Percentiles rank a stretch among this genome's conserved stretches.
Evolutionary conservation across 2,797 vertebrate genomes (phyloP).

Genomic region (Falco rusticolus): DNA sequence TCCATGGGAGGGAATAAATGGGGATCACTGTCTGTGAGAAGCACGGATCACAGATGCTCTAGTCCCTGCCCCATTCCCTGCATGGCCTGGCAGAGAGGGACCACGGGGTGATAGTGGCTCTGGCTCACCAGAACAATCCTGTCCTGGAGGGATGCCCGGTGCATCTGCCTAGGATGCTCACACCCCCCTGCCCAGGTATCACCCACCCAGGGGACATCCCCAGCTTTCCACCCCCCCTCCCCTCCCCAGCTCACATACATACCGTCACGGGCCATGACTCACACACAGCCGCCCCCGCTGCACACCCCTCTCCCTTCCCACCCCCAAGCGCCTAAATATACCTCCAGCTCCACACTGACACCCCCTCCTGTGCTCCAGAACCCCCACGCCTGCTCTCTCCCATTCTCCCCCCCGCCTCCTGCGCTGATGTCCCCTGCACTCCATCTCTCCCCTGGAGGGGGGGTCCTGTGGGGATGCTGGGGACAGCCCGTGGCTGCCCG

Average conservation of each 20-base stretch:
- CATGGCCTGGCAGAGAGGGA: not conserved
- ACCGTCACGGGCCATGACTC: not conserved
- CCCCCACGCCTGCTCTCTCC: not conserved
- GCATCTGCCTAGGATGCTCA: not conserved
- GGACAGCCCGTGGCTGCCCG: rapidly evolving
- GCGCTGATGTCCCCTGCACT: rapidly evolving
- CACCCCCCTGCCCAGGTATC: not conserved
- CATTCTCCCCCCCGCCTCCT: not conserved
- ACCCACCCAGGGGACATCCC: not conserved
- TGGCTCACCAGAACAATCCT: not conserved
- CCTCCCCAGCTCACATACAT: rapidly evolving
- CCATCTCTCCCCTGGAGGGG: not conserved
- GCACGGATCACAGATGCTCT: not conserved
- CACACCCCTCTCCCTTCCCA: not conserved
- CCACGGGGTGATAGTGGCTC: too few relatives aligned
- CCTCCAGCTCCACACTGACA: not conserved
- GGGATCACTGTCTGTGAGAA: not conserved
- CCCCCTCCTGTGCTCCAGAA: not conserved
- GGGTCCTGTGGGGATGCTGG: rapidly evolving
- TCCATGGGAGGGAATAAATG: not conserved
- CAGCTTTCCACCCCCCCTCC: too few relatives aligned
- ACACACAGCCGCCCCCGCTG: not conserved
- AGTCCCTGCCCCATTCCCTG: not conserved
- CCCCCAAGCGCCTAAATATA: not conserved
- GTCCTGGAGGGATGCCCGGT: not conserved